These are phyloP conservation scores for Lepidonotus clava DNA, from an alignment of 2,888 invertebrate genomes.

Conservation along the genomic window DNA sequence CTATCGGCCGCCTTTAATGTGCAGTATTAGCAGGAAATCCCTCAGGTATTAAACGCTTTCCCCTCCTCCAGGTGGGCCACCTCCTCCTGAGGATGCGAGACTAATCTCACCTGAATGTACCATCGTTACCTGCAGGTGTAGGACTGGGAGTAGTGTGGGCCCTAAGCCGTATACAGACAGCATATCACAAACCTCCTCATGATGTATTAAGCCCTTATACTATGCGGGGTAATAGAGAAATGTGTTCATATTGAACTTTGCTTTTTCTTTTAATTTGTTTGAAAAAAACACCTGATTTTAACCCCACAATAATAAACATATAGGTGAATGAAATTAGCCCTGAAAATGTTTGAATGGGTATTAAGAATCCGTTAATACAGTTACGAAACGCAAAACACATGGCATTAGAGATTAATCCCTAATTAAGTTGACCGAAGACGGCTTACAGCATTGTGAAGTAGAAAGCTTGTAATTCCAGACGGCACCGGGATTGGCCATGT, in stretches of 20 bases:
- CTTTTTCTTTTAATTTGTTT: no score
- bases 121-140: conserved; percentile 6
- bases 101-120: conserved; percentile 23
- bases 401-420: not conserved
- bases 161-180: no score
- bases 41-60: not conserved
- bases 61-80: not conserved
- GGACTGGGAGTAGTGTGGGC: no score
- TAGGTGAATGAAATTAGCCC: no score
- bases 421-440: conserved; percentile 10
- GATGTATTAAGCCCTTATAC: no score
- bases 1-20: conserved; percentile 30
- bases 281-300: no score
- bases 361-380: not conserved
- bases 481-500: conserved; percentile 11
- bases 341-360: no score
- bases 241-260: no score
- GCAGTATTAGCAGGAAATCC: not conserved
- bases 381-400: not conserved
- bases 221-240: no score
- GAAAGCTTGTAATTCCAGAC: conserved; percentile 10
- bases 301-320: no score
- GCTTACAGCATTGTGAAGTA: not conserved
- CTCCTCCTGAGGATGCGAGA: not conserved
- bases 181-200: no score